These are phyloP conservation scores for Neosilurus hyrtlii DNA, from an alignment of 2,797 vertebrate species.

Conservation along the genomic window DNA sequence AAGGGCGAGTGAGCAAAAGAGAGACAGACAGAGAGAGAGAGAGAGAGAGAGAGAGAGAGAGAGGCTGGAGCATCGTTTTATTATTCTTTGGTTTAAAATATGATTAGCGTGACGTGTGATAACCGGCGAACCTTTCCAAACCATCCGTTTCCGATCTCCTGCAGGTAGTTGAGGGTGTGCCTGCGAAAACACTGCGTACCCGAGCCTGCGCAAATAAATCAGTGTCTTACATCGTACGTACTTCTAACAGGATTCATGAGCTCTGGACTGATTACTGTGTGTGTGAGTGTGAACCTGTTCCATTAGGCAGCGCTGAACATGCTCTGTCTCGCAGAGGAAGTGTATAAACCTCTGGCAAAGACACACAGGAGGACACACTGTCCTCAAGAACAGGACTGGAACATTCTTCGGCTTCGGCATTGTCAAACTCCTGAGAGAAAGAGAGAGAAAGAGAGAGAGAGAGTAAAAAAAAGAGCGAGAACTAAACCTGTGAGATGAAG, in stretches of 20 bases:
- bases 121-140: conserved; percentile 81
- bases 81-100: neutral
- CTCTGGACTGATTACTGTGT: neutral
- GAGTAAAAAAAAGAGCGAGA: neutral
- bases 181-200: conserved; percentile 81
- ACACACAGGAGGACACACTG: conserved; percentile 89
- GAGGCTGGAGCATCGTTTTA: neutral
- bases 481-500: neutral
- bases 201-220: conserved; percentile 61
- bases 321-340: conserved; percentile 80
- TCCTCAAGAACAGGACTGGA: conserved; percentile 91
- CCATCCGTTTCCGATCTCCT: conserved; percentile 93
- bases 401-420: conserved; percentile 88
- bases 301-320: conserved; percentile 70
- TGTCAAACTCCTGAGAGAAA: conserved; percentile 83
- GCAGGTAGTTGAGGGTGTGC: conserved; percentile 88
- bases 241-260: neutral
- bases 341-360: conserved; percentile 90
- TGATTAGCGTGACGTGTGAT: neutral
- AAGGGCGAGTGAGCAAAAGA: conserved; percentile 30
- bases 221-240: neutral
- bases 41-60: neutral
- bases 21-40: neutral
- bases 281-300: conserved; percentile 71
- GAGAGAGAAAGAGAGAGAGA: neutral